phyloP scores from a whole-genome alignment of 2,888 invertebrate genomes.

The Tillus elongatus region DNA sequence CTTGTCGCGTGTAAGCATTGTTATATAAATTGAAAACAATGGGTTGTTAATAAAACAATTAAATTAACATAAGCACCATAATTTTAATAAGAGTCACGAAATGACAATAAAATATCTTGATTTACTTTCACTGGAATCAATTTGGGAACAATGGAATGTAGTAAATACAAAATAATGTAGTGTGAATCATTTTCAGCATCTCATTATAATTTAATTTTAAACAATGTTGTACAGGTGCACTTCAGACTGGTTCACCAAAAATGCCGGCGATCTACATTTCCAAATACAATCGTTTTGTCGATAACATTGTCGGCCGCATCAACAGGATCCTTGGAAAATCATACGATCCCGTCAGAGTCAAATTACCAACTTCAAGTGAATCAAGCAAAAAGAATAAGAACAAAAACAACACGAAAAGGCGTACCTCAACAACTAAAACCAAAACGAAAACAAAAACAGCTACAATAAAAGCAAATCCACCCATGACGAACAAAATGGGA shows the following conservation, averaged over 20 bases:
- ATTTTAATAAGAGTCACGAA: too few relatives aligned
- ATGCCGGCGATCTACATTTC: constrained; percentile 65
- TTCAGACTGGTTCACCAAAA: constrained; percentile 35
- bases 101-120: too few relatives aligned
- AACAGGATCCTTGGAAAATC: constrained; percentile 70
- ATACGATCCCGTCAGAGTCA: constrained; percentile 79
- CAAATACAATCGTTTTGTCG: constrained; percentile 79
- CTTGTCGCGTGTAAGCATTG: too few relatives aligned
- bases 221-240: too few relatives aligned
- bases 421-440: constrained; percentile 30
- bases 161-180: too few relatives aligned
- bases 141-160: too few relatives aligned
- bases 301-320: constrained; percentile 71
- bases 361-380: constrained; percentile 49
- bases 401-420: constrained; percentile 38
- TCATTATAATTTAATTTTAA: too few relatives aligned
- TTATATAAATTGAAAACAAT: too few relatives aligned
- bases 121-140: too few relatives aligned
- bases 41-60: too few relatives aligned
- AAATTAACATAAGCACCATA: too few relatives aligned
- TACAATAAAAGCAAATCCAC: constrained; percentile 9
- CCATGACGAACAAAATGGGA: constrained; percentile 33
- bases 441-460: constrained; percentile 17
- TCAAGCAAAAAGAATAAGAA: constrained; percentile 46
- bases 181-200: too few relatives aligned